Conservation (phyloP, 2,888 invertebrate species). For the Zonitis immaculata region DNA sequence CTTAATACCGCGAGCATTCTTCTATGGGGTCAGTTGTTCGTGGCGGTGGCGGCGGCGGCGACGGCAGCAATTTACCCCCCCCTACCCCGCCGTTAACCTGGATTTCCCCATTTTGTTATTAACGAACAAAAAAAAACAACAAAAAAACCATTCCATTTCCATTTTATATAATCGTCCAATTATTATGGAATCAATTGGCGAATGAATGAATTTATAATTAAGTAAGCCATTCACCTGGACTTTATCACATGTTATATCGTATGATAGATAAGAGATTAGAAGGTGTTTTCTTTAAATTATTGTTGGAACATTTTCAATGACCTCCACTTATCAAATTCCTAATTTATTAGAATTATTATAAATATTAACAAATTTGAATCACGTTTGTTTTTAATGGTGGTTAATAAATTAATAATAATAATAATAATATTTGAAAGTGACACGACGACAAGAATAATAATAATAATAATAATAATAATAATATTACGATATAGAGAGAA, state of each 20-base stretch:
- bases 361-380: constrained; percentile 5
- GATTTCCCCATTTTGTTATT: constrained; percentile 5
- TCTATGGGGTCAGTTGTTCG: constrained; percentile 10
- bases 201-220: no score
- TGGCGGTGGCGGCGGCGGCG: no score
- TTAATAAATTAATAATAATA: background rate
- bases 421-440: background rate
- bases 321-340: background rate
- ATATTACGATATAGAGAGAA: background rate
- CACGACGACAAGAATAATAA: background rate
- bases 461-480: background rate
- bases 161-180: background rate
- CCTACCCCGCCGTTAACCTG: constrained; percentile 7
- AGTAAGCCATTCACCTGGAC: background rate
- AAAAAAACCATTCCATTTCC: background rate
- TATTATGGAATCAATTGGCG: no score
- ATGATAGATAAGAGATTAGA: no score
- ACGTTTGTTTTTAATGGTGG: constrained; percentile 18
- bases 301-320: background rate
- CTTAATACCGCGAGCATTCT: constrained; percentile 6
- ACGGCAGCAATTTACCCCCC: background rate
- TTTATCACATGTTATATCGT: background rate
- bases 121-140: no score
- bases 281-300: background rate
- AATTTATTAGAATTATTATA: background rate